Percentiles rank a stretch among this genome's conserved stretches.
Evolutionary conservation across 2,113 vertebrate species (phyloP).

Genomic region (Anser cygnoides): DNA sequence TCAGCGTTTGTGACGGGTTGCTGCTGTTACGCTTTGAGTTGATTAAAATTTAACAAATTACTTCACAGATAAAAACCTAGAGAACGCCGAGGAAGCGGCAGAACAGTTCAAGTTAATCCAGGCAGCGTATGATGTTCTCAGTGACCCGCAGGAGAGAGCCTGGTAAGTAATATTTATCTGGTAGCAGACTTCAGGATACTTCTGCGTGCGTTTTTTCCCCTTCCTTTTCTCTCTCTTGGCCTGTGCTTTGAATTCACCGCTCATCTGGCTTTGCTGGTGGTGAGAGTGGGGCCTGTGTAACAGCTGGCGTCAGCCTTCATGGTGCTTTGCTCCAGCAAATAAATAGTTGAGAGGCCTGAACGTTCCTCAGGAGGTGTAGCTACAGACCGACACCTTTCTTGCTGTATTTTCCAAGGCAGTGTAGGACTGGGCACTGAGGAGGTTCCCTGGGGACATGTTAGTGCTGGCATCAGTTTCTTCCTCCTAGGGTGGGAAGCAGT

Average conservation of each 20-base stretch:
- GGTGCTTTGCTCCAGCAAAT: not conserved
- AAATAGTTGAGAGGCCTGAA: fast-evolving
- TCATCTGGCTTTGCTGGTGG: fast-evolving
- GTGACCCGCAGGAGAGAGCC: slow-evolving; percentile 94
- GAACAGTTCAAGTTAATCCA: slow-evolving; percentile 97
- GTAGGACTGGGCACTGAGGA: no score
- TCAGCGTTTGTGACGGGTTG: not conserved
- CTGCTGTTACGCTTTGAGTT: not conserved
- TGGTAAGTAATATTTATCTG: slow-evolving; percentile 76
- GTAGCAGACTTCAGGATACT: not conserved
- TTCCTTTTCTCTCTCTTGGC: not conserved
- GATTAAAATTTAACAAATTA: not conserved
- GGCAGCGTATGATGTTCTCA: slow-evolving; percentile 94
- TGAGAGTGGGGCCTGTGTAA: not conserved
- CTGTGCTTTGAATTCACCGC: not conserved
- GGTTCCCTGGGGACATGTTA: fast-evolving
- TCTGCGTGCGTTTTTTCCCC: not conserved
- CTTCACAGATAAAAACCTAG: slow-evolving; percentile 92
- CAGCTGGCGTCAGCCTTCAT: not conserved
- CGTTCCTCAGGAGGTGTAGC: fast-evolving
- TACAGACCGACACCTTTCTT: fast-evolving
- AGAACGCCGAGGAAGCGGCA: slow-evolving; percentile 88
- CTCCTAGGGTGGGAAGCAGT: not conserved
- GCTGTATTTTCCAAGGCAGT: fast-evolving
- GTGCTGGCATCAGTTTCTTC: no score